Evolutionary conservation across 1,140 invertebrate species (phyloP), one percentile per base, ranked within the genome.

Genomic region (Zaprionus lachaisei): DNA sequence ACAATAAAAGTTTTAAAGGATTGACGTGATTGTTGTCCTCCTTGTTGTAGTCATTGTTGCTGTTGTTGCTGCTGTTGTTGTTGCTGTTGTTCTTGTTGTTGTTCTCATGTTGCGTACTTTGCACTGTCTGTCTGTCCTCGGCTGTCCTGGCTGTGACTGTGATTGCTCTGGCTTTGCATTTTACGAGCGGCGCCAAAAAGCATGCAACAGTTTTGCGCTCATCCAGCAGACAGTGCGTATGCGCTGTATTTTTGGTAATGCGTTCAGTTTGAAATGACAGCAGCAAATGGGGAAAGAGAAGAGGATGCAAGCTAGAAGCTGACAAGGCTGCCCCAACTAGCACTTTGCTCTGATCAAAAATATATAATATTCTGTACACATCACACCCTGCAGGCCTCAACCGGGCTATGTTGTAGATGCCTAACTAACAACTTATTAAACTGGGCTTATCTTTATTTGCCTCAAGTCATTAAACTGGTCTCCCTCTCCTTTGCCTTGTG

Each of bases 1-100:
- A 81, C 85, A 81, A 84, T 87, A 84, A 89, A 87, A 84, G 81
- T 87, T 87, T 87, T 79, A 83, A 81, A 77, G 73, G 80, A 86
- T 80, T 89, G 77, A 74, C 77, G 65, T 57, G 86, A 64, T 73
- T 68, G 69, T 67, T 66, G 58, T 72, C 63, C 68, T 75, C 57
- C 60, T 73, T 68, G 69, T 63, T 66, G 58, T 72, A 63, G 74
- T 70, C 57, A 6, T 26, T 67, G 44, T 58, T 55, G 55, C 28
- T 31, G 12, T 55, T 62, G 15, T 58, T 44, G 24, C 15, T 70
- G 61, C 41, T 49, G 28, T 31, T 7, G 49, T 44, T 49, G 60
- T 54, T 20, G 6, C 1, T 28, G 28, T 9, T 9, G 7, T 31
- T 31, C 7, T 63, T 49, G 31, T 26, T 70, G 62, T 44, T 49